Evolutionary conservation across 37 sponge, comb jelly and placozoan species (phyloP), one percentile per base, ranked within the genome.

Genomic region (Aplysina aerophoba): DNA sequence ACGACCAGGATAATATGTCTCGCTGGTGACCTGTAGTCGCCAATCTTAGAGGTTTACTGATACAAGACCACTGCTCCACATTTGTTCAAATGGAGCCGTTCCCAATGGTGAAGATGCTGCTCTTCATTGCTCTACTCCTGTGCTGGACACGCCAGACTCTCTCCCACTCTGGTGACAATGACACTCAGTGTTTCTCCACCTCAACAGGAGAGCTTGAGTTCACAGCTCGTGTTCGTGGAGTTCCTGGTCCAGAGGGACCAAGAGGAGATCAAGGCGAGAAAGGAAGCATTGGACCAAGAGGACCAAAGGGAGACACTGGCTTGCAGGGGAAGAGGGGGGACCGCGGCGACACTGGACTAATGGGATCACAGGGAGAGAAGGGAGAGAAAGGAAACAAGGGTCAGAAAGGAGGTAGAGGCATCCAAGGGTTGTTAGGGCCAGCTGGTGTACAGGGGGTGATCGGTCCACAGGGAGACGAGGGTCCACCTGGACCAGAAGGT

Each of bases 401-500:
- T 25, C 53, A 54, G 53, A 44, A 44, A n/a, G 79, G 79, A 13
- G 24, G 24, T 19, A 17, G 40, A 20, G 87, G 87, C 6, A 34
- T 59, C 59, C 60, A 81, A 41, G 86, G 86, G 25, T 79, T 59
- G 15, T 15, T 55, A 2, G 86, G 86, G 31, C 19, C 44, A 55
- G 3, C 41, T 19, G 85, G 85, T n/a, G 75, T 39, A 73, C 36
- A 58, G 36, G 85, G 85, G 50, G 50, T 44, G 50, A 8, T 11
- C 3, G 50, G 84, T 71, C 17, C 95, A 90, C 94, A 96, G 96
- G 84, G 91, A 96, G 53, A 96, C 94, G 83, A 93, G 98, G 15
- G 90, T 92, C 58, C 87, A 87, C 36, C 91, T 98, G 67, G 98
- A 98, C 84, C 90, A 89, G 56, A 96, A 96, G 87, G 99, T 44